Evolutionary conservation across 2,113 vertebrate genomes (phyloP).

Genomic region (Caretta caretta): DNA sequence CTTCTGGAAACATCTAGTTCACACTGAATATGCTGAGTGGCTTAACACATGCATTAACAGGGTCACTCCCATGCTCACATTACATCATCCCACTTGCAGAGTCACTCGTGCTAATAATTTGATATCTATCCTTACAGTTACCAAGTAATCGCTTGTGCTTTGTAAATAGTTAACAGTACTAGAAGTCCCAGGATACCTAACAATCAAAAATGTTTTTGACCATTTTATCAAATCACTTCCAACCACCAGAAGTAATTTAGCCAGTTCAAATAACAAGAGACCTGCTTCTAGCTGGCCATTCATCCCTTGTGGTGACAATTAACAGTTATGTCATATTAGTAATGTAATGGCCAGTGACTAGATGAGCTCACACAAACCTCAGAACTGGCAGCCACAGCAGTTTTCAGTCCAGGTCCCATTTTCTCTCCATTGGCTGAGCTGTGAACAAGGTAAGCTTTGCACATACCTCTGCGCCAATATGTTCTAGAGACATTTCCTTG

Average conservation of each 20-base stretch:
- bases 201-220: constrained; percentile 16
- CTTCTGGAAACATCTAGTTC: not conserved
- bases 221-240: constrained; percentile 3
- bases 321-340: not conserved
- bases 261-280: not conserved
- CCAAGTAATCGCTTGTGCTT: not conserved
- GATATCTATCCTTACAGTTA: not conserved
- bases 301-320: not conserved
- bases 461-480: not conserved
- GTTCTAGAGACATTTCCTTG: not conserved
- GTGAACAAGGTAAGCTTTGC: not conserved
- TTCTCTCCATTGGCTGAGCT: not conserved
- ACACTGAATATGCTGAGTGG: not conserved
- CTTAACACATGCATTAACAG: not conserved
- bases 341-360: not conserved
- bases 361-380: not conserved
- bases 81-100: constrained; percentile 8
- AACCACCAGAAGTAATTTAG: not conserved
- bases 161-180: not conserved
- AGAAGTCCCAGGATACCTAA: not conserved
- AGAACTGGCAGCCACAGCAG: not conserved
- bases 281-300: not conserved
- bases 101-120: not conserved
- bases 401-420: not conserved
- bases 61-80: not conserved